Conservation (phyloP, 2,797 vertebrate genomes). For the Leptoclinus maculatus region DNA sequence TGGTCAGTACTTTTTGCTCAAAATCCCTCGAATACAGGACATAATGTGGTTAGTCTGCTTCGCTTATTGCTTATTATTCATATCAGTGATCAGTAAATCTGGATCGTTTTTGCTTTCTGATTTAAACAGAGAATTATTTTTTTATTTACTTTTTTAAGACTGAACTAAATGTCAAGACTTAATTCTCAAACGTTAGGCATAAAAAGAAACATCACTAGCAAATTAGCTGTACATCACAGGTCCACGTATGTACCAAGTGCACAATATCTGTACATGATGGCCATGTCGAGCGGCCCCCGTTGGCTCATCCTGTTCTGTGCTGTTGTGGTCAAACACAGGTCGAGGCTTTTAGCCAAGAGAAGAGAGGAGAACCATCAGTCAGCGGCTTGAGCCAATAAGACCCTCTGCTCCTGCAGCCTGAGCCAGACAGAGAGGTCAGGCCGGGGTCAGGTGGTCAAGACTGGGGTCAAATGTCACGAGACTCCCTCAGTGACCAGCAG, state of each 20-base stretch:
- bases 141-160: not conserved
- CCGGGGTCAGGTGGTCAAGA: slow-evolving; percentile 67
- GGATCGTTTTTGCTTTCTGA: not conserved
- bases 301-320: slow-evolving; percentile 42
- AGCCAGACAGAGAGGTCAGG: slow-evolving; percentile 76
- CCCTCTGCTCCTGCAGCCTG: slow-evolving; percentile 72
- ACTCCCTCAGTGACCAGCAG: slow-evolving; percentile 67
- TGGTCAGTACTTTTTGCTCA: slow-evolving; percentile 34
- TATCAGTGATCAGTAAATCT: not conserved
- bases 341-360: slow-evolving; percentile 70
- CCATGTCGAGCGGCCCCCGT: slow-evolving; percentile 38
- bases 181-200: not conserved
- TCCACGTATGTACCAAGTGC: not conserved
- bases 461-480: slow-evolving; percentile 70
- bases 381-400: slow-evolving; percentile 63
- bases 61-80: slow-evolving; percentile 7
- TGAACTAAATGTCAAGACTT: not conserved
- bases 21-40: slow-evolving; percentile 9
- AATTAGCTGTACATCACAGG: not conserved
- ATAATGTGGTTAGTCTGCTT: not conserved
- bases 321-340: slow-evolving; percentile 52
- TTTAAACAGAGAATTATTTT: not conserved
- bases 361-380: slow-evolving; percentile 66
- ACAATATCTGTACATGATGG: slow-evolving; percentile 23
- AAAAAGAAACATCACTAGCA: not conserved